Evolutionary conservation across 2,113 vertebrate species (phyloP).

Genomic region (Xenotilapia flavipinnis): DNA sequence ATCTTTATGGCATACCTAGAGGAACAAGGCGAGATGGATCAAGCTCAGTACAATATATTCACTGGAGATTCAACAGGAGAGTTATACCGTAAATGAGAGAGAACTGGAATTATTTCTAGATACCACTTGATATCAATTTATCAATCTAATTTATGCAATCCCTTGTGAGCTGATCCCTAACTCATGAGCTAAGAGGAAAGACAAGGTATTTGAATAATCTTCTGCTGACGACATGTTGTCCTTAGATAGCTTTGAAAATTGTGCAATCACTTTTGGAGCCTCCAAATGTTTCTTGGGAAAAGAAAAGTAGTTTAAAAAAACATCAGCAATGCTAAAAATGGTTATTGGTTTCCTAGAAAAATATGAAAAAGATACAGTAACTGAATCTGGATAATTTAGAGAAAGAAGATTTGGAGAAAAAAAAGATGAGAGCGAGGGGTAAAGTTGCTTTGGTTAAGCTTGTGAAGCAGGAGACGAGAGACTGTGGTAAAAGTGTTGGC

Average conservation of each 20-base stretch:
- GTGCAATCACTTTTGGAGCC: not conserved
- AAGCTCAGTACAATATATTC: not conserved
- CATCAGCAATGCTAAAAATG: not conserved
- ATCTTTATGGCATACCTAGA: slow-evolving; percentile 94
- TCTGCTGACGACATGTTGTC: not conserved
- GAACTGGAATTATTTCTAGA: not conserved
- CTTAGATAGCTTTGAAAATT: not conserved
- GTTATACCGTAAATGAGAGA: not conserved
- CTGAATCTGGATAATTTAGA: not conserved
- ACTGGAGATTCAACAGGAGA: not conserved
- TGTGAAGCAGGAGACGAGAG: not conserved
- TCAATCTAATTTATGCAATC: not conserved
- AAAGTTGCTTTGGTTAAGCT: not conserved
- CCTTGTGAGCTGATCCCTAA: not conserved
- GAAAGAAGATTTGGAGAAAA: not conserved
- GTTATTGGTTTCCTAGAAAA: not conserved
- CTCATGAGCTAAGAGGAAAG: not conserved
- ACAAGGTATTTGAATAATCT: not conserved
- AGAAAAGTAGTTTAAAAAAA: not conserved
- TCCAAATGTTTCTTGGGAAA: not conserved
- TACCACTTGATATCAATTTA: not conserved
- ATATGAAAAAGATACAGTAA: not conserved
- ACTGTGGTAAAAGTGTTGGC: not conserved
- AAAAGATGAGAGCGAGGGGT: not conserved
- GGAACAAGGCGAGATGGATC: not conserved